Percentiles rank a stretch among this genome's conserved stretches.
Evolutionary conservation across 1,140 invertebrate genomes (phyloP).

Genomic region (Cataglyphis hispanica): DNA sequence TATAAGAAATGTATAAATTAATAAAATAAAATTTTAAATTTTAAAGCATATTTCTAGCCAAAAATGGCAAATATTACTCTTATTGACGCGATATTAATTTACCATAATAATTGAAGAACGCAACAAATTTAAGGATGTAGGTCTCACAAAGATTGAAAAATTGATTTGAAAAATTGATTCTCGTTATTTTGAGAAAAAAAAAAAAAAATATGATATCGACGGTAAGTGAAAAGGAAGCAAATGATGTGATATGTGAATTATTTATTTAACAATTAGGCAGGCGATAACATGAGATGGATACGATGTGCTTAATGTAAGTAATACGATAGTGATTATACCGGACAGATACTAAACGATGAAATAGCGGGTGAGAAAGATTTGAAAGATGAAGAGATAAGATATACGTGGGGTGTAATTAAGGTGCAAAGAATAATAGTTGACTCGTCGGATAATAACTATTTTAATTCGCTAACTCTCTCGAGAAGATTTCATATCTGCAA

Average conservation of each 20-base stretch:
- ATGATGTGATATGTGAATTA: constrained; percentile 71
- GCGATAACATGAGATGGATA: constrained; percentile 73
- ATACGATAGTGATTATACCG: constrained; percentile 47
- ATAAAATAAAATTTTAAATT: not conserved
- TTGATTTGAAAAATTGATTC: not conserved
- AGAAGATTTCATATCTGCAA: constrained; percentile 73
- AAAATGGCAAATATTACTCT: not conserved
- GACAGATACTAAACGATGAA: constrained; percentile 38
- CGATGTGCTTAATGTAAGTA: constrained; percentile 69
- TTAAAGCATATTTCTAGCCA: not conserved
- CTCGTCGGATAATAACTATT: constrained; percentile 72
- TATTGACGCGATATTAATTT: not conserved
- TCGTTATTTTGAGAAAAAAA: not conserved
- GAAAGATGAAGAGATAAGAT: constrained; percentile 48
- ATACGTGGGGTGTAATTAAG: constrained; percentile 17
- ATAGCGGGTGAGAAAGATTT: constrained; percentile 28
- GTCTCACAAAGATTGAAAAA: not conserved
- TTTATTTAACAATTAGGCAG: constrained; percentile 78
- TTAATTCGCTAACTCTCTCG: constrained; percentile 69
- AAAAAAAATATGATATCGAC: constrained; percentile 38
- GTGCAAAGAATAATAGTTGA: constrained; percentile 71
- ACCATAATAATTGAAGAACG: not conserved
- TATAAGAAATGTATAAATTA: not conserved
- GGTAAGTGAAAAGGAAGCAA: constrained; percentile 41
- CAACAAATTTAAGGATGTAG: not conserved